Base-by-base conservation (phyloP, 2,888 invertebrate species). In the Brachycybe producta region DNA sequence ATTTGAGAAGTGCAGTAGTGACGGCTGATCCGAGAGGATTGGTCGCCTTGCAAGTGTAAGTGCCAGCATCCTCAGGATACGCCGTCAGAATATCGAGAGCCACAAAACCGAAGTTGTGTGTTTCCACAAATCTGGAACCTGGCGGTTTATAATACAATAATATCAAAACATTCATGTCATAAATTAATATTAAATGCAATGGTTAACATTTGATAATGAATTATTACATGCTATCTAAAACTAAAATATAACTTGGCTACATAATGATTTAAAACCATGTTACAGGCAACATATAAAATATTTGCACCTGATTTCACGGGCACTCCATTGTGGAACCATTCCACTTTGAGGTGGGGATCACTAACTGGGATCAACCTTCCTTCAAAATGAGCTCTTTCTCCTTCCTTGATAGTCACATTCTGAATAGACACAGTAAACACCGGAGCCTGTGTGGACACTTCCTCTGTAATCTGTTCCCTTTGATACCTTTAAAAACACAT, bases 101-200 rank as follows among this genome's bases (percentile, higher is more conserved):
- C 13, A 95, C 94, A 65, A 91, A 97, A 38, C 97, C 97, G 66
- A 98, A 97, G 69, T 90, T 95, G 64, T 92, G 87, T 7, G 90
- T 88, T 69, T 94, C 90, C 11, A 87, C 85, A 67, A 95, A 97
- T 60, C 97, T 79, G 5, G 92, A 91, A 36, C 94, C 73, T 65
- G 51, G 21, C n/a, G n/a, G n/a, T 51, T 39, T 26, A 26, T 47
- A 32, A 44, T n/a, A 28, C 38, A 28, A 40, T 17, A 27, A 30
- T 45, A 30, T 24, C 3, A 43, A 44, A 23, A 38, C 17, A n/a
- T 3, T 1, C n/a, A 45, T 17, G 7, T 44, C 17, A 26, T 50
- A 36, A 3, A 28, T 32, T 42, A 2, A n/a, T n/a, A n/a, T n/a
- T n/a, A n/a, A n/a, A n/a, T 42, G 3, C 3, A 2, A 42, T n/a